Percentiles rank a stretch among this genome's conserved stretches.
Evolutionary conservation across 2,888 invertebrate species (phyloP).

Genomic region (Trichacis sp.): DNA sequence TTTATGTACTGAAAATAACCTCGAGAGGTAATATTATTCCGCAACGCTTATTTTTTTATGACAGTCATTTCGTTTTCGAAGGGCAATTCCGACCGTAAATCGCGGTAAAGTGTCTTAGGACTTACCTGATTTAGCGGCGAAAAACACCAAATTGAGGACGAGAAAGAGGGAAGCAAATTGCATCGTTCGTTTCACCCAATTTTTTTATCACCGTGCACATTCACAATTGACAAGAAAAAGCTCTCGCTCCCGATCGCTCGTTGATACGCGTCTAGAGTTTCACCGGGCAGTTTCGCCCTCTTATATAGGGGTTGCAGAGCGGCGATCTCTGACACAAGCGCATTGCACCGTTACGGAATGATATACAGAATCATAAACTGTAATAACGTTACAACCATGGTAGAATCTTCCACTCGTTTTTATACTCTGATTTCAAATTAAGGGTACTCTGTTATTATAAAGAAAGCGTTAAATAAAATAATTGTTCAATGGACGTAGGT

Average conservation of each 20-base stretch:
- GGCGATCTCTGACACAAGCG: constrained; percentile 37
- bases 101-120: background rate
- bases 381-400: no score
- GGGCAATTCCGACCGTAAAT: no score
- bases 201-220: constrained; percentile 15
- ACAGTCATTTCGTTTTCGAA: no score
- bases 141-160: background rate
- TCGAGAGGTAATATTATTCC: no score
- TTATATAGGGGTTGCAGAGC: constrained; percentile 55
- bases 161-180: constrained; percentile 16
- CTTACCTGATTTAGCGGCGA: background rate
- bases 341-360: background rate
- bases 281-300: constrained; percentile 51
- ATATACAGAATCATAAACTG: no score
- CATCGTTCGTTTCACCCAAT: constrained; percentile 14
- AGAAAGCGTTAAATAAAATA: no score
- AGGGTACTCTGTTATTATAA: no score
- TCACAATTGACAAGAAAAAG: constrained; percentile 19
- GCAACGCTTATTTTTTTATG: no score
- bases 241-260: constrained; percentile 44
- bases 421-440: no score
- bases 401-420: background rate
- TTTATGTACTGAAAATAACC: no score
- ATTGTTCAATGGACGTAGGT: no score
- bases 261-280: constrained; percentile 54